Conservation (phyloP, 2,888 invertebrate genomes). For the Conus canariensis region DNA sequence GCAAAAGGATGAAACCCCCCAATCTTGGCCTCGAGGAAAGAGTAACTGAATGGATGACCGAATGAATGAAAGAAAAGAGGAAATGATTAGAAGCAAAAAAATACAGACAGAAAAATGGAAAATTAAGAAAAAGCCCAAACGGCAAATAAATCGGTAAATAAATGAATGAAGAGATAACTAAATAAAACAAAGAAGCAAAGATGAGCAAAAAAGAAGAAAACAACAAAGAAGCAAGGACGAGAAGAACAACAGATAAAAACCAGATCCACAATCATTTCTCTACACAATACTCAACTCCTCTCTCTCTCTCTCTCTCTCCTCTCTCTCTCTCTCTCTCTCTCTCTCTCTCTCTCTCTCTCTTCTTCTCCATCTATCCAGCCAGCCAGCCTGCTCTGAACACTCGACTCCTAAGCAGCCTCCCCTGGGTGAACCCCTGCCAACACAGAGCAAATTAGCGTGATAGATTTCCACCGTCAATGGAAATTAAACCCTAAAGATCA, state of each 20-base stretch:
- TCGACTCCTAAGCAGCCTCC: too few species aligned
- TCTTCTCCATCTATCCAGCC: neutral
- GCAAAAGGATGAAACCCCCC: too few species aligned
- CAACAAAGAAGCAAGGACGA: too few species aligned
- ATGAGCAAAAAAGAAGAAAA: too few species aligned
- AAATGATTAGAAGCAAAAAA: neutral
- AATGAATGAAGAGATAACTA: too few species aligned
- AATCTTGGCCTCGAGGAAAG: neutral
- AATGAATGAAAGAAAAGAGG: neutral
- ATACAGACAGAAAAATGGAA: too few species aligned
- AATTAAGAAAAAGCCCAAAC: neutral
- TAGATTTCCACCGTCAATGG: constrained; percentile 16
- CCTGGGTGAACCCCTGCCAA: neutral
- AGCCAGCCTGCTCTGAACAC: too few species aligned
- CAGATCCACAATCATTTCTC: neutral
- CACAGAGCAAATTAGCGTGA: constrained; percentile 24
- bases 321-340: neutral
- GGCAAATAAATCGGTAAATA: neutral
- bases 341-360: neutral
- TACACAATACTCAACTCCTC: neutral
- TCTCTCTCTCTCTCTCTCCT: too few species aligned
- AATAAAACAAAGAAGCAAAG: too few species aligned
- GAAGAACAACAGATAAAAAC: too few species aligned
- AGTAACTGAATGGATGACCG: neutral
- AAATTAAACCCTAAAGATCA: constrained; percentile 22